phyloP scores from a whole-genome alignment of 2,113 vertebrate species.

The Himantopus leucocephalus region DNA sequence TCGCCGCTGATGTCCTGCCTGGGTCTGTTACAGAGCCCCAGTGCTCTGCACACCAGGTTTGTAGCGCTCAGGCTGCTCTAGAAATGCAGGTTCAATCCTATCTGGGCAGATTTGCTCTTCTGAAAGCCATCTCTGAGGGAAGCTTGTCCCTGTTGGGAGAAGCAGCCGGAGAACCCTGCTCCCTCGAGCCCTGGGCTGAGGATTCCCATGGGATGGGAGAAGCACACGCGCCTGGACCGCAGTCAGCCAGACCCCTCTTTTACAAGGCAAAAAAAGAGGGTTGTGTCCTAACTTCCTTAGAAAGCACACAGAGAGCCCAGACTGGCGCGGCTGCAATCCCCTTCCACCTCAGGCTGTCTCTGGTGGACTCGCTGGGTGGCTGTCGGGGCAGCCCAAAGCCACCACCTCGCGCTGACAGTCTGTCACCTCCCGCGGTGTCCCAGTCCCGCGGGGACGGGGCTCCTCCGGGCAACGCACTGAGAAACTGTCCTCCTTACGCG shows the following conservation, averaged over 20 bases:
- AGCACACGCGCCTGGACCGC: accelerated
- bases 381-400: not conserved
- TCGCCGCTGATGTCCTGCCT: not conserved
- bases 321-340: not conserved
- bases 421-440: accelerated
- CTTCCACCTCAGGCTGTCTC: not conserved
- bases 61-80: not conserved
- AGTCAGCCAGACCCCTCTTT: not conserved
- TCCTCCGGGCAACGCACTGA: not conserved
- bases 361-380: not conserved
- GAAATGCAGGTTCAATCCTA: not conserved
- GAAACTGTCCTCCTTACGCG: accelerated
- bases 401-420: accelerated
- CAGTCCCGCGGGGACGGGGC: accelerated
- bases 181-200: not conserved
- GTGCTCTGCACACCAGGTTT: not conserved
- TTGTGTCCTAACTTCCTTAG: not conserved
- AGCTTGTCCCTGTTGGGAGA: not conserved
- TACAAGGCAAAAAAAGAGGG: too few species aligned
- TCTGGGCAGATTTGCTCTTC: not conserved
- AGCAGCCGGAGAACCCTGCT: not conserved
- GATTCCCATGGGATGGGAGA: not conserved
- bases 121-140: not conserved
- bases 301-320: not conserved
- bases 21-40: not conserved